phyloP scores from a whole-genome alignment of 2,113 vertebrate genomes.

The Microtus pennsylvanicus region DNA sequence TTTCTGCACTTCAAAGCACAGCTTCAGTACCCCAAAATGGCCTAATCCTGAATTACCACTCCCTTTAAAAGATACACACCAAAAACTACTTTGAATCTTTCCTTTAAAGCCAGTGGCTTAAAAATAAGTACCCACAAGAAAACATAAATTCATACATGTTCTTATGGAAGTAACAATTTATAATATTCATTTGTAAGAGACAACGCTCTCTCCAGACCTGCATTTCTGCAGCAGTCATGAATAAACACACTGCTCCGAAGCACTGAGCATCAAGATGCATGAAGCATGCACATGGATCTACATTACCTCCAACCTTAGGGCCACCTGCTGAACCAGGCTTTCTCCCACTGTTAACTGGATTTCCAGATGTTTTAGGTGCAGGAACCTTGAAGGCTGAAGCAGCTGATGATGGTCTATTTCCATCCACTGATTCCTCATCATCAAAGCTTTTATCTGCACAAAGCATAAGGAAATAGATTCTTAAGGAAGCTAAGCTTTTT shows the following conservation, averaged over 20 bases:
- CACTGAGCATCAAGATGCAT: slow-evolving; percentile 66
- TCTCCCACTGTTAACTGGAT: slow-evolving; percentile 90
- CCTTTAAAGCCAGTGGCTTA: slow-evolving; percentile 54
- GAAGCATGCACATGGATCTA: slow-evolving; percentile 72
- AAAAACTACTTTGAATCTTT: slow-evolving; percentile 30
- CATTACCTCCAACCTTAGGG: slow-evolving; percentile 92
- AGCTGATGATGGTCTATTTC: slow-evolving; percentile 93
- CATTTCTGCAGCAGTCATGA: slow-evolving; percentile 87
- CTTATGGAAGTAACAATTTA: background rate
- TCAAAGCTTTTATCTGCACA: slow-evolving; percentile 97
- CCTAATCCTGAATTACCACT: slow-evolving; percentile 45
- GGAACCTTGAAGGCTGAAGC: slow-evolving; percentile 96
- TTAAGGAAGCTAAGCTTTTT: slow-evolving; percentile 70
- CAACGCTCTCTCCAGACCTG: slow-evolving; percentile 70
- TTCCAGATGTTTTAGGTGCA: slow-evolving; percentile 94
- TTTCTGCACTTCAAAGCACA: slow-evolving; percentile 40
- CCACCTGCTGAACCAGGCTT: slow-evolving; percentile 93
- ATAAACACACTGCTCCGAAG: slow-evolving; percentile 82
- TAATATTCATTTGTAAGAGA: slow-evolving; percentile 23
- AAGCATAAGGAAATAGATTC: slow-evolving; percentile 67
- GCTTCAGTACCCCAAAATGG: slow-evolving; percentile 20
- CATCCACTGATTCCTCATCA: slow-evolving; percentile 98
- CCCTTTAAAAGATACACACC: background rate
- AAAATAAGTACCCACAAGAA: slow-evolving; percentile 40
- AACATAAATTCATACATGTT: slow-evolving; percentile 20